Base-by-base conservation (phyloP, 2,113 vertebrate genomes). In the Enhydra lutris region DNA sequence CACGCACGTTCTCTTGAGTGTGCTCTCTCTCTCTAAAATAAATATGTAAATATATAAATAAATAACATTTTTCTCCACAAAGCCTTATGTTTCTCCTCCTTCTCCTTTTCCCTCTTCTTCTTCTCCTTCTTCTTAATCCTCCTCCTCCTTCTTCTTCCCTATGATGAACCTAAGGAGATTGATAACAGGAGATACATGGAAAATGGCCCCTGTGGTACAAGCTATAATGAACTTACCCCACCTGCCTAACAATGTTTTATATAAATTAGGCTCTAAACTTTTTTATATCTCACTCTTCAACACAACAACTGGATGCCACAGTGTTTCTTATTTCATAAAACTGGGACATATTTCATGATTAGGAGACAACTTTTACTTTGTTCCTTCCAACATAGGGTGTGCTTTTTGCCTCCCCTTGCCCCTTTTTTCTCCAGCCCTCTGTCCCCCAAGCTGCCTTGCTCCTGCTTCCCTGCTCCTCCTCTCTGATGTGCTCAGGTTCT, bases 11-110 rank as follows among this genome's bases (percentile, higher is more conserved):
- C 65, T 67, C 61, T n/a, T n/a, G 15, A 69, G 17, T 34, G 65
- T 18, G 17, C 52, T 55, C 65, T 18, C 65, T 34, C 31, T n/a
- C 65, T 67, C 65, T 65, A 6, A 69, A 69, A 69, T n/a, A n/a
- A 69, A 67, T 67, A 63, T 6, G 26, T 63, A 63, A 63, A 69
- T 69, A 20, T 17, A 69, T n/a, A n/a, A 69, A 67, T 67, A 67
- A n/a, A 69, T 69, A 69, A 69, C 65, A n/a, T 69, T 74, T 69
- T 74, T 47, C 42, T 94, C 79, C 52, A 91, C 18, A 57, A 81
- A 91, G n/a, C 11, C 65, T 47, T 81, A 34, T 90, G 67, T 67
- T 82, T 87, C 52, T 31, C 31, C 21, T 71, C 2, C 69, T 0
- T 21, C 10, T 39, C 4, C 69, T 0, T 21, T 4, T 39, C 4